Evolutionary conservation across 2,888 invertebrate species (phyloP).

Genomic region (Amorpha juglandis): DNA sequence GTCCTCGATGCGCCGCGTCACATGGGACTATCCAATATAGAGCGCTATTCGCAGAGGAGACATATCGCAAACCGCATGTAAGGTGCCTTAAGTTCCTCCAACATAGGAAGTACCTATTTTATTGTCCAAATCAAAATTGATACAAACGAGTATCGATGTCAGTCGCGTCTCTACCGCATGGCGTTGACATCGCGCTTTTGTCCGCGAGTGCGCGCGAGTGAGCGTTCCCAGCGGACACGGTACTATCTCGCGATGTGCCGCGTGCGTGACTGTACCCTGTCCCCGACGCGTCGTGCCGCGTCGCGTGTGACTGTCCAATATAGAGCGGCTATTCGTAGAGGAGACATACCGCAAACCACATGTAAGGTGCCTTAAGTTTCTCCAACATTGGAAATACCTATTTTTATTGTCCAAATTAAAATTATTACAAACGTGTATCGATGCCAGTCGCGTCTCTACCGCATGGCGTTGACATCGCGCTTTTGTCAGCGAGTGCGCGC

Average conservation of each 20-base stretch:
- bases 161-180: slow-evolving; percentile 27
- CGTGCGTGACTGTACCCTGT: slow-evolving; percentile 26
- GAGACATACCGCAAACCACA: no score
- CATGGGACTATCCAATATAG: slow-evolving; percentile 15
- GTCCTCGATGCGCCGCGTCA: slow-evolving; percentile 8
- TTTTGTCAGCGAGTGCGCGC: slow-evolving; percentile 23
- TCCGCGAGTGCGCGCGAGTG: slow-evolving; percentile 25
- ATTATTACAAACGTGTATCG: background rate
- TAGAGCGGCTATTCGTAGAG: background rate
- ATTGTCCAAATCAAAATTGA: no score
- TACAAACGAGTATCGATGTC: background rate
- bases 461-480: slow-evolving; percentile 31
- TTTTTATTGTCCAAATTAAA: no score
- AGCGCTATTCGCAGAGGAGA: background rate
- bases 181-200: slow-evolving; percentile 28
- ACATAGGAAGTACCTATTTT: no score
- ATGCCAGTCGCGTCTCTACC: slow-evolving; percentile 1
- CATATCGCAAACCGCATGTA: no score
- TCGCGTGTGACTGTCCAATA: slow-evolving; percentile 12
- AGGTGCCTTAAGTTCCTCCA: no score
- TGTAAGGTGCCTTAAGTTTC: no score
- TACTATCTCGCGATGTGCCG: slow-evolving; percentile 41
- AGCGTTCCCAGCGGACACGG: slow-evolving; percentile 35
- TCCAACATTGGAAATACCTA: no score
- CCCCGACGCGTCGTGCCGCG: no score